Conservation (phyloP, 2,888 invertebrate species). For the Callyntrura sp. region DNA sequence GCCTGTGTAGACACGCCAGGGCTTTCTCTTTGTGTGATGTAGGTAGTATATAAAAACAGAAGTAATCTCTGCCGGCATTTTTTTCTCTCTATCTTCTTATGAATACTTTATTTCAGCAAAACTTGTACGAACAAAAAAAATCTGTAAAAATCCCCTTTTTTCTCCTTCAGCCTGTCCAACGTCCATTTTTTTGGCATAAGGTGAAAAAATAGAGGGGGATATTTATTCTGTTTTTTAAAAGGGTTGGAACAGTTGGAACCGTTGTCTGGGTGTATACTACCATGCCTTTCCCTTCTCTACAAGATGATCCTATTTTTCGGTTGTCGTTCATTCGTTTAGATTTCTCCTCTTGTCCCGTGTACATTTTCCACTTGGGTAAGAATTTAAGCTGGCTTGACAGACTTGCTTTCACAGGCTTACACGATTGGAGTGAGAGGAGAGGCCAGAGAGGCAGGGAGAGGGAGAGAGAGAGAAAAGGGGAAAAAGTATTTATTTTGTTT, state of each 20-base stretch:
- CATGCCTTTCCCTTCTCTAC: no score
- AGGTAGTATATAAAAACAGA: slow-evolving; percentile 6
- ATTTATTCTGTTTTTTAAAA: slow-evolving; percentile 1
- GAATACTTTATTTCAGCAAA: slow-evolving; percentile 12
- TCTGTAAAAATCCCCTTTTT: no score
- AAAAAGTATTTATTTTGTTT: background rate
- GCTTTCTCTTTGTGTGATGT: background rate
- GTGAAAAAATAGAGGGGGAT: background rate
- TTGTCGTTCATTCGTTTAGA: background rate
- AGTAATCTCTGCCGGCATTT: no score
- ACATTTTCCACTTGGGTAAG: background rate
- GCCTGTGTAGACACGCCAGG: background rate
- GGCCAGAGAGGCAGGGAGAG: no score
- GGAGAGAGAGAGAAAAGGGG: no score
- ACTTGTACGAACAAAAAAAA: background rate
- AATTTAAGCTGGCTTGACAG: background rate
- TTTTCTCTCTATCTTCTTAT: background rate
- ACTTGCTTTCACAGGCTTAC: background rate
- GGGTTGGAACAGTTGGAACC: background rate
- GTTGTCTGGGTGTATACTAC: no score
- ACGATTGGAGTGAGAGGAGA: background rate
- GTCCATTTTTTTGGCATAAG: background rate
- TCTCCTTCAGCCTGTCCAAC: no score
- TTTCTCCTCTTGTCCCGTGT: background rate
- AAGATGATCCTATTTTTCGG: no score